Percentiles rank a stretch among this genome's conserved stretches.
phyloP scores from a whole-genome alignment of 2,797 vertebrate species.

The Hemitrygon akajei region DNA sequence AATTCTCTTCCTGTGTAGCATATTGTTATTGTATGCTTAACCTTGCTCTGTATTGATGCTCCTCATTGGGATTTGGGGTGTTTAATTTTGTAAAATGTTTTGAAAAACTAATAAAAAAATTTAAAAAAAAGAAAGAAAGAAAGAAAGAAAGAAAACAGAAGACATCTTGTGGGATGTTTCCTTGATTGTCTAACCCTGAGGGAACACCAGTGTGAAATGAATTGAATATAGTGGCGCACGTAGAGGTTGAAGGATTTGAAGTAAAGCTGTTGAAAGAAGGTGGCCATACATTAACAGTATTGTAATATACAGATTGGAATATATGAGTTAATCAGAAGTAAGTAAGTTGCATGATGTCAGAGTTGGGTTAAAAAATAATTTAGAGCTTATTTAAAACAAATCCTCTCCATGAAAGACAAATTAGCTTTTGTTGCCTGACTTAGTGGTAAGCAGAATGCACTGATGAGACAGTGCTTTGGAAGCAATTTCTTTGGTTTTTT shows the following conservation, averaged over 20 bases:
- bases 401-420: constrained; percentile 6
- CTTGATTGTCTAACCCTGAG: not conserved
- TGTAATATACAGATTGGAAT: not conserved
- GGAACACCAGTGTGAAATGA: not conserved
- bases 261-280: not conserved
- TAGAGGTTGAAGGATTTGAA: not conserved
- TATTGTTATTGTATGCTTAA: too few relatives aligned
- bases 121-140: too few relatives aligned
- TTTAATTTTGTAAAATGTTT: too few relatives aligned
- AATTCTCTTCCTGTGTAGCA: too few relatives aligned
- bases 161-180: not conserved
- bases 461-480: constrained; percentile 12
- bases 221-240: not conserved
- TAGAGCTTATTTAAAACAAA: not conserved
- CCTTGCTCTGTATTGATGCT: too few relatives aligned
- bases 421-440: not conserved
- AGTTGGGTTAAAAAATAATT: not conserved
- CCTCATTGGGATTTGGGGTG: too few relatives aligned
- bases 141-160: too few relatives aligned
- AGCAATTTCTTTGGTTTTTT: constrained; percentile 20
- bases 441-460: not conserved
- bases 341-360: not conserved
- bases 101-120: too few relatives aligned
- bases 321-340: not conserved
- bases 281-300: not conserved